Evolutionary conservation across 2,113 vertebrate species (phyloP), one percentile per base, ranked within the genome.

Genomic region (Nycticryphes semicollaris): DNA sequence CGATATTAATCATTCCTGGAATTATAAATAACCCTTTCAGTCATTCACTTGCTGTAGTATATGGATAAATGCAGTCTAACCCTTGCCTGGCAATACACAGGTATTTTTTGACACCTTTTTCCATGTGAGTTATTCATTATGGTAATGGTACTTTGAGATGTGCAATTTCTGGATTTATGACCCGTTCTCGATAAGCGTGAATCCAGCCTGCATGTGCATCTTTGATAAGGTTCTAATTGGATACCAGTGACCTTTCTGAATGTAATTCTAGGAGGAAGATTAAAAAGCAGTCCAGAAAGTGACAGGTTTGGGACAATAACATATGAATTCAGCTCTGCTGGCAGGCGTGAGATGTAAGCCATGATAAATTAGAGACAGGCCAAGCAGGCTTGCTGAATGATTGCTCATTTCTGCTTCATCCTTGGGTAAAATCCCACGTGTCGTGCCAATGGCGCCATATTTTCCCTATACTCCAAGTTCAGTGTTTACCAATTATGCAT

Each of bases 221-320:
- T 98, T 98, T 98, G 98, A 98, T 98, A 98, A 98, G 98, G 97
- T 98, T 98, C 98, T 98, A 98, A 98, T 98, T 98, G 98, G 98
- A 98, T 98, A 96, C 97, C 84, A 53, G 97, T 98, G 98, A 98
- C 98, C 98, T 98, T 98, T 98, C 98, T 96, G 97, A 98, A 96
- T 98, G 97, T 97, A 98, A 98, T 98, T 98, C 98, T 97, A 95
- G 91, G 93, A 97, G 93, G 97, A 98, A 98, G 98, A 98, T 98
- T 98, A 98, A 98, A 98, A 98, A 98, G 98, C 98, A 98, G 98
- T 96, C 96, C 97, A 95, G 97, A 97, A 98, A 97, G 97, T 98
- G 98, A 98, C 98, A 98, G 98, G 97, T 98, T 98, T 98, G 97
- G 98, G 98, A 98, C 98, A 98, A 98, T 98, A 98, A 98, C 97